A percentile compares a stretch with the other conserved stretches of the same genome.
phyloP scores from a whole-genome alignment of 2,113 vertebrate species.

The Macquaria ambigua region DNA sequence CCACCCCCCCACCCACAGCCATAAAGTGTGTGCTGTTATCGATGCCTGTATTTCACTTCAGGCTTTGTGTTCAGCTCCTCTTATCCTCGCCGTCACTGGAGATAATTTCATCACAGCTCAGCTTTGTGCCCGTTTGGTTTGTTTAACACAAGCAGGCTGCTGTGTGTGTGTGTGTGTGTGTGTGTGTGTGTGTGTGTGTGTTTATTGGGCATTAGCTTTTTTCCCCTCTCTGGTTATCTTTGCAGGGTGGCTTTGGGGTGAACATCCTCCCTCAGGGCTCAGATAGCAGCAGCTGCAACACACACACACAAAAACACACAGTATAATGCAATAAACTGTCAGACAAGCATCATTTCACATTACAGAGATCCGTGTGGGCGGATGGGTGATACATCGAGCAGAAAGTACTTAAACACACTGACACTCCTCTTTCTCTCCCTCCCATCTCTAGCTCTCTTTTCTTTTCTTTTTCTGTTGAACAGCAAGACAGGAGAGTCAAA shows the following conservation, averaged over 20 bases:
- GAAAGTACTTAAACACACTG: constrained; percentile 28
- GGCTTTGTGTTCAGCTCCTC: constrained; percentile 50
- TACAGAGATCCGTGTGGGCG: constrained; percentile 26
- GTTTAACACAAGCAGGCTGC: constrained; percentile 18
- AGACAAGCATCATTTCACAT: constrained; percentile 51
- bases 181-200: constrained; percentile 1
- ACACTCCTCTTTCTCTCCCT: background rate
- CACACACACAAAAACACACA: constrained; percentile 25
- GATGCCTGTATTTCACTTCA: constrained; percentile 61
- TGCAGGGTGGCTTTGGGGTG: constrained; percentile 17
- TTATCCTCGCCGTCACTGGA: constrained; percentile 53
- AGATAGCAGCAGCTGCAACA: constrained; percentile 25
- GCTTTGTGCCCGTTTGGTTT: constrained; percentile 22
- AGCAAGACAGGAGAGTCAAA: background rate
- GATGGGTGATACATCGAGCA: constrained; percentile 33
- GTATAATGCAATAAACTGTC: constrained; percentile 58
- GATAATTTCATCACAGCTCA: constrained; percentile 61
- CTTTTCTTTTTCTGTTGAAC: background rate
- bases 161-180: background rate
- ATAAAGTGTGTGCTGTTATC: constrained; percentile 59
- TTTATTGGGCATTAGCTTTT: constrained; percentile 19
- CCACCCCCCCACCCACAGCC: constrained; percentile 9
- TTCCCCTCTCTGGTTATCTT: constrained; percentile 21
- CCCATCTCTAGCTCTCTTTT: background rate
- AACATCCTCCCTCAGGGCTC: constrained; percentile 34